phyloP scores from a whole-genome alignment of 1,140 invertebrate genomes.

The Bombus soroeensis region DNA sequence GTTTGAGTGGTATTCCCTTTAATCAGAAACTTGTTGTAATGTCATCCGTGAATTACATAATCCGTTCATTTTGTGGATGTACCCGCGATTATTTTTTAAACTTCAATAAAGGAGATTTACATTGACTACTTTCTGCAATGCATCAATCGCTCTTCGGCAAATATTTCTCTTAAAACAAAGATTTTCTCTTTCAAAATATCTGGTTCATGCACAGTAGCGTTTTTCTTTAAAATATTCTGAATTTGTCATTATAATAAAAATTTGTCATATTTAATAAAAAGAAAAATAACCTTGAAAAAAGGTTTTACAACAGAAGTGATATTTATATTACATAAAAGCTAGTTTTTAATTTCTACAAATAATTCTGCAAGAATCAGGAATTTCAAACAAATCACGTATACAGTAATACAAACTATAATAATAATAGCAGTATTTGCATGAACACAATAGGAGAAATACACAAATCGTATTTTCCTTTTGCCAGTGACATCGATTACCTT shows the following conservation, averaged over 20 bases:
- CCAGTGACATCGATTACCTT: background rate
- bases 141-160: conserved; percentile 1
- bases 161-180: conserved; percentile 13
- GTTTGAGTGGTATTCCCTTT: too few species aligned
- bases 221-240: background rate
- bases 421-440: background rate
- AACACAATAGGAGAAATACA: background rate
- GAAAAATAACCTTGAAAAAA: background rate
- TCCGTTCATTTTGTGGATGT: too few species aligned
- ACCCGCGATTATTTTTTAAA: background rate
- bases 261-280: background rate
- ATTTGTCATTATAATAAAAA: background rate
- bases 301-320: background rate
- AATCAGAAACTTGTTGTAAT: background rate
- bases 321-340: background rate
- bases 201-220: background rate
- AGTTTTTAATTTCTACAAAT: background rate
- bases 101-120: background rate
- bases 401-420: background rate
- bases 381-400: background rate
- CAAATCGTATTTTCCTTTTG: background rate
- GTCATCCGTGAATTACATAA: background rate
- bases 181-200: background rate
- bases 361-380: background rate
- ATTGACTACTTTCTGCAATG: background rate